phyloP scores from a whole-genome alignment of 1,140 invertebrate species.

The Papilio aristodemus region DNA sequence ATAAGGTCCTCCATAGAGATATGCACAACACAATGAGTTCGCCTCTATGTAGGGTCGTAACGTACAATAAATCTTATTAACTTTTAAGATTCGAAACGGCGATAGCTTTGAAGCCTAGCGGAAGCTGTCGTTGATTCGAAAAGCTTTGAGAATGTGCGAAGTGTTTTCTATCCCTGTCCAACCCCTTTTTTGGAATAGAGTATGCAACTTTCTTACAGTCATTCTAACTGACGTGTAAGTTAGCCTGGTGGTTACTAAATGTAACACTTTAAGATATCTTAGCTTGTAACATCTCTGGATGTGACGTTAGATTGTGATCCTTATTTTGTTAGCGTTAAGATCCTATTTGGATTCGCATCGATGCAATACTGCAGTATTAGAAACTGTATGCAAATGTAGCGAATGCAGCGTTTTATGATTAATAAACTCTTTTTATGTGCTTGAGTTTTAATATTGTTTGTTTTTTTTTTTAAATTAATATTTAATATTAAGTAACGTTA shows the following conservation, averaged over 20 bases:
- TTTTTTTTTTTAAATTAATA: conserved; percentile 28
- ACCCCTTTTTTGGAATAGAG: not conserved
- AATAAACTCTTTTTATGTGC: conserved; percentile 22
- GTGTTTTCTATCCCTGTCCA: not conserved
- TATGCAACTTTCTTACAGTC: not conserved
- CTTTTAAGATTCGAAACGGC: not conserved
- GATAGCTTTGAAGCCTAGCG: not conserved
- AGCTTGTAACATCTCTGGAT: not conserved
- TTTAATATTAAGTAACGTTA: not conserved
- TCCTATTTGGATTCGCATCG: not conserved
- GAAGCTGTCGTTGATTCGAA: not conserved
- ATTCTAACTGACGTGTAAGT: conserved; percentile 16
- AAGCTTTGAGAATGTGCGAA: not conserved
- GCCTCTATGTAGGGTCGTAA: not conserved
- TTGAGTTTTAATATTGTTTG: conserved; percentile 31
- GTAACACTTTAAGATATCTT: conserved; percentile 1
- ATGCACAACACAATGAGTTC: not conserved
- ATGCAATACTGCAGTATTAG: conserved; percentile 18
- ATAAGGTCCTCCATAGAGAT: not conserved
- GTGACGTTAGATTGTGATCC: conserved; percentile 28
- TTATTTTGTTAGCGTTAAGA: conserved; percentile 24
- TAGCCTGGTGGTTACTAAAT: conserved; percentile 16
- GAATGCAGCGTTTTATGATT: conserved; percentile 1
- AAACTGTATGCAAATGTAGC: conserved; percentile 24
- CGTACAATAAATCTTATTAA: not conserved